These are phyloP conservation scores for Smittia aterrima DNA, from an alignment of 2,888 invertebrate genomes.

Conservation along the genomic window DNA sequence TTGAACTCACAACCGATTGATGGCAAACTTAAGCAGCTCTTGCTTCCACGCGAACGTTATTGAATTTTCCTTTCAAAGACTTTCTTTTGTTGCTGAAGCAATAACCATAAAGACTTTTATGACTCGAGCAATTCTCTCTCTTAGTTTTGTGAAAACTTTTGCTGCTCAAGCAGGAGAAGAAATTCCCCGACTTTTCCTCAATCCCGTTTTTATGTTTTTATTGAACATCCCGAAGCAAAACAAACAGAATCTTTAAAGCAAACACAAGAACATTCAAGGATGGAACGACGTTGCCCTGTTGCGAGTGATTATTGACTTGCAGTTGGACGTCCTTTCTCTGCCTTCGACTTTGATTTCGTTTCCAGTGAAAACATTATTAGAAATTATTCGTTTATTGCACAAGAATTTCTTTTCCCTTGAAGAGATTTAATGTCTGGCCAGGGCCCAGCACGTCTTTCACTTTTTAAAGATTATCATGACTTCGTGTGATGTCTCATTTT, in stretches of 20 bases:
- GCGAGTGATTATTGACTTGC: conserved; percentile 22
- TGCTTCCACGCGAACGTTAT: conserved; percentile 28
- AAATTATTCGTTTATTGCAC: conserved; percentile 31
- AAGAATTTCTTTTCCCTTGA: not conserved
- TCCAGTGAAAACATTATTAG: conserved; percentile 36
- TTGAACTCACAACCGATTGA: not conserved
- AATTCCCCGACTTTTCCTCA: not conserved
- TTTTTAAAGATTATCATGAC: not conserved
- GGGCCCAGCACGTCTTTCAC: not conserved
- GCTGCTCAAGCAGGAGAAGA: conserved; percentile 23
- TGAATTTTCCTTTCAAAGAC: conserved; percentile 9
- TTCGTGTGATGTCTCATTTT: conserved; percentile 9
- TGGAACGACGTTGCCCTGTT: conserved; percentile 18
- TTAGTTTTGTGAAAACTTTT: not conserved
- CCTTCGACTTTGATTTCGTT: conserved; percentile 1
- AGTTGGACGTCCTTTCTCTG: not conserved
- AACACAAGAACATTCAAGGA: conserved; percentile 18
- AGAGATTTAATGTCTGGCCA: not conserved
- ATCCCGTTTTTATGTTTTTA: conserved; percentile 28
- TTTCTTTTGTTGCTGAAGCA: not conserved
- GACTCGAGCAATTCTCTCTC: not conserved
- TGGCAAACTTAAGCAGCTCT: not conserved
- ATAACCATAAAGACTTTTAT: conserved; percentile 27
- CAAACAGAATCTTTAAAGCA: not conserved
- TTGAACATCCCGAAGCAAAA: conserved; percentile 19